Evolutionary conservation across 2,888 invertebrate genomes (phyloP), one percentile per base, ranked within the genome.

Genomic region (Eupithecia subfuscata): DNA sequence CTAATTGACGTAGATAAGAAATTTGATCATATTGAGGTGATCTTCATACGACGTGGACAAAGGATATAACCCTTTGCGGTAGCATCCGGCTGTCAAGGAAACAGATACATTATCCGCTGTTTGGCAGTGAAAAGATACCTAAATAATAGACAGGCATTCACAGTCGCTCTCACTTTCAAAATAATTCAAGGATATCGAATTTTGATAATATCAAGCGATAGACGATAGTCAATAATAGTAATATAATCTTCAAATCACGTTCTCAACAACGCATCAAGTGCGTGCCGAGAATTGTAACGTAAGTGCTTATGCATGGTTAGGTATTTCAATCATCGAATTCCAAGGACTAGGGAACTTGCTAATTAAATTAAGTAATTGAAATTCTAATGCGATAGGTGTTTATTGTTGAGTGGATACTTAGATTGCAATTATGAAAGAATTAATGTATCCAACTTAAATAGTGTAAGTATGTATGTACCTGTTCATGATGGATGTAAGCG

Each of bases 301-400:
- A 18, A 9, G 9, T 71, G 22, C 30, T 43, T 45, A 63, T 64
- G 63, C 43, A 67, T 37, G 65, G n/a, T 64, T 67, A 48, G 60
- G 68, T 67, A 73, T 73, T 76, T 70, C 70, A 68, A 76, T 73
- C 37, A 76, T 45, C 70, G 22, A 37, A 76, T 73, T 67, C 34
- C 56, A 22, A 48, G 63, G 18, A 45, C 63, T 64, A 64, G 52
- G 40, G 45, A 60, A n/a, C 65, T 56, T 56, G 68, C 16, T 75
- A 56, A 72, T 64, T 48, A 30, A 60, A 48, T 71, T 72, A 63
- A n/a, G n/a, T n/a, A n/a, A 69, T 75, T 71, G 56, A 56, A 75
- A 71, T 75, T 69, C 18, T 40, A 70, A 48, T 74, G 65, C 56
- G 70, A 48, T 52, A 12, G 25, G 18, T 56, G n/a, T 9, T 69